phyloP scores from a whole-genome alignment of 2,888 invertebrate genomes.

The Microctonus hyperodae region DNA sequence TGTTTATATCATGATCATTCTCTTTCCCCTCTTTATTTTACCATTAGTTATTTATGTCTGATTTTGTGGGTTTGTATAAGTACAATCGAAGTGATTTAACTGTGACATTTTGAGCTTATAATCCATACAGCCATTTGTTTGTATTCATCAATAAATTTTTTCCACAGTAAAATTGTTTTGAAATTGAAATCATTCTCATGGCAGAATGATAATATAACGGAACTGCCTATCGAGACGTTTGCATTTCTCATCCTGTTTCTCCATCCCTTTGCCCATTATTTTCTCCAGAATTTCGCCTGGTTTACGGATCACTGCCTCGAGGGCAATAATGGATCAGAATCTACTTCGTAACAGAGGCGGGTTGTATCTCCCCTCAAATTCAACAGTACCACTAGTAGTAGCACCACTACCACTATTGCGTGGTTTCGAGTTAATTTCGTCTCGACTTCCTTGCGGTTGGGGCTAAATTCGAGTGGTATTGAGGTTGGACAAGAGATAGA shows the following conservation, averaged over 20 bases:
- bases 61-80: background rate
- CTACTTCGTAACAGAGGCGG: constrained; percentile 15
- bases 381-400: constrained; percentile 8
- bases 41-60: background rate
- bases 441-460: constrained; percentile 26
- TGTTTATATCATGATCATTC: constrained; percentile 5
- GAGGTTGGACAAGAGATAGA: constrained; percentile 25
- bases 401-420: constrained; percentile 1
- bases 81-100: background rate
- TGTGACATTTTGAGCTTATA: too few species aligned
- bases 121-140: too few species aligned
- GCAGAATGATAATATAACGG: background rate
- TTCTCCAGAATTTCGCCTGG: constrained; percentile 16
- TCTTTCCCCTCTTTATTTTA: background rate
- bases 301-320: constrained; percentile 30
- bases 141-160: background rate
- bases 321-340: constrained; percentile 29
- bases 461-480: constrained; percentile 28
- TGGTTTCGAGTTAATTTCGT: constrained; percentile 36
- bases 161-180: background rate
- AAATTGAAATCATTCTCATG: background rate
- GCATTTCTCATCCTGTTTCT: background rate
- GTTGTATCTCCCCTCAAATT: constrained; percentile 6
- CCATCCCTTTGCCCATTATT: background rate
- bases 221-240: background rate